These are phyloP conservation scores for Papilio xuthus DNA, from an alignment of 1,140 invertebrate genomes.

Conservation along the genomic window DNA sequence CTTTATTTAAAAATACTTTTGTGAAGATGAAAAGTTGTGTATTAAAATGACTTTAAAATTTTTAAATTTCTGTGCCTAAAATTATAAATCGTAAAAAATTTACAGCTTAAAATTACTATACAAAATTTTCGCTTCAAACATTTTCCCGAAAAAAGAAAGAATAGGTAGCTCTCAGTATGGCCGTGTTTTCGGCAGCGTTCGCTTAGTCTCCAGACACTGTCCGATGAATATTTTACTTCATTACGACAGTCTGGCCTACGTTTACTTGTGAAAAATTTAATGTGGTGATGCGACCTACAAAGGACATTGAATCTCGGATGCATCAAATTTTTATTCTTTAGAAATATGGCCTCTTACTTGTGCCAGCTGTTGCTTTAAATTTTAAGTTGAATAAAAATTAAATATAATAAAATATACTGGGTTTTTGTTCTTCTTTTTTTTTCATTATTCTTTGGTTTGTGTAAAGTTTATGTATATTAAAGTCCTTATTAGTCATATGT, in stretches of 20 bases:
- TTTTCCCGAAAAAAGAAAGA: conserved; percentile 34
- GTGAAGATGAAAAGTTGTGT: background rate
- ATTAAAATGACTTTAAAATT: background rate
- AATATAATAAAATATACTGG: background rate
- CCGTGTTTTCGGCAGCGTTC: conserved; percentile 48
- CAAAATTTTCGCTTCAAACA: conserved; percentile 19
- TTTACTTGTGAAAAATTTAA: conserved; percentile 58
- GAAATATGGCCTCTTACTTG: background rate
- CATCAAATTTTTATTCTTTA: conserved; percentile 25
- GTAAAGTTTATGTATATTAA: too few species aligned
- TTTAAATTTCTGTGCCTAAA: background rate
- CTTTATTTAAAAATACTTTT: background rate
- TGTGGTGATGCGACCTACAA: conserved; percentile 44
- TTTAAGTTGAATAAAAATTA: background rate
- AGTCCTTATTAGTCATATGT: too few species aligned
- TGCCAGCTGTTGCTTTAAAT: background rate
- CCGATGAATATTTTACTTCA: conserved; percentile 73
- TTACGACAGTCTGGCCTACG: conserved; percentile 59
- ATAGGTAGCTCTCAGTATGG: conserved; percentile 31
- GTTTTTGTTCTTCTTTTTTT: background rate
- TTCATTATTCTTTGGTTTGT: background rate
- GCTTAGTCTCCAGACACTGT: conserved; percentile 54
- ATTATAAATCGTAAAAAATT: conserved; percentile 20
- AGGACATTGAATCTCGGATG: conserved; percentile 29
- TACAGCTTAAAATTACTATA: conserved; percentile 10